Conservation (phyloP, 2,797 vertebrate genomes). For the Phataginus tetradactyla region DNA sequence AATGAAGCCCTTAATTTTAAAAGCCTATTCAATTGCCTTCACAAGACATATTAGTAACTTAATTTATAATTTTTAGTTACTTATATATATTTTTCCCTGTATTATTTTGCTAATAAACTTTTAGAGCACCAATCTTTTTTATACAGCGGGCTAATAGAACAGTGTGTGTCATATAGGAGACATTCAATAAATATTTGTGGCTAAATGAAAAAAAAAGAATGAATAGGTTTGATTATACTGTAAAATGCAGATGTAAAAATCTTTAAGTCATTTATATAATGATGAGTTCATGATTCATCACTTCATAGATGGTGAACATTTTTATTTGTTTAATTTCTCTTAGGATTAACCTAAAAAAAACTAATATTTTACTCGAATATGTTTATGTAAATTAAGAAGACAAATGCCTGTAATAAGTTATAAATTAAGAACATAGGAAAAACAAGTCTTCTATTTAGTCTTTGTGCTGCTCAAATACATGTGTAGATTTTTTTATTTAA, state of each 20-base stretch:
- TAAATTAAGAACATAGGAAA: not conserved
- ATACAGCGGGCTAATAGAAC: not conserved
- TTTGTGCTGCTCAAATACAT: not conserved
- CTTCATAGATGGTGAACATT: not conserved
- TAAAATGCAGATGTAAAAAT: not conserved
- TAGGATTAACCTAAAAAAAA: not conserved
- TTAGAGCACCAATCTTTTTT: not conserved
- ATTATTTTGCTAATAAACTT: not conserved
- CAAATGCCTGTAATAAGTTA: not conserved
- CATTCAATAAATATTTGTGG: not conserved
- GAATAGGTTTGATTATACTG: not conserved
- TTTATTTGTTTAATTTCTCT: not conserved
- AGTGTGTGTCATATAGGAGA: too few relatives aligned
- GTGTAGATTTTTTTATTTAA: not conserved
- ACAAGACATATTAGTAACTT: not conserved
- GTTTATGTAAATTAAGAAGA: not conserved
- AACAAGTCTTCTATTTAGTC: not conserved
- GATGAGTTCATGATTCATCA: not conserved
- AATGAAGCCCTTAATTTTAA: not conserved
- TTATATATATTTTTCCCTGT: not conserved
- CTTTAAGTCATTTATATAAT: not conserved
- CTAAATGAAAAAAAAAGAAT: not conserved
- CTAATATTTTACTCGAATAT: not conserved
- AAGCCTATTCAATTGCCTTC: not conserved
- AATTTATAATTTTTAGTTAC: not conserved